Evolutionary conservation across 2,888 invertebrate genomes (phyloP).

Genomic region (Pandemis corylana): DNA sequence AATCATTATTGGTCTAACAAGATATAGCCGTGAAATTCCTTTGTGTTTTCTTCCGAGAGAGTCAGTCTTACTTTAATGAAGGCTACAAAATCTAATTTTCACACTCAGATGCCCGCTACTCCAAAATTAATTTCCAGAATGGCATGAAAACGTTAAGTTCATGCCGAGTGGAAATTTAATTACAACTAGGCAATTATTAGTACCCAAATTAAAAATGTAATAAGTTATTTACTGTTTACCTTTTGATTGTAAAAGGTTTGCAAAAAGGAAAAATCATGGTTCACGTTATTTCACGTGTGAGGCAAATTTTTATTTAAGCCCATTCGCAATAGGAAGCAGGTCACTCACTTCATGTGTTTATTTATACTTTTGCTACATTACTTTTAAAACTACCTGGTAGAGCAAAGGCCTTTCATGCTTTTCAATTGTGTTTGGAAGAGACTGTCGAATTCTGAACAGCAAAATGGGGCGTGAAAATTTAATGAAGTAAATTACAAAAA

Average conservation of each 20-base stretch:
- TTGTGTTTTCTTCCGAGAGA: slow-evolving; percentile 26
- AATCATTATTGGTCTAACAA: background rate
- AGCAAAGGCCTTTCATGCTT: background rate
- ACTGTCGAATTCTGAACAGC: background rate
- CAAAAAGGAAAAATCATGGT: background rate
- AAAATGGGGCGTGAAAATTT: background rate
- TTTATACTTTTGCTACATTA: slow-evolving; percentile 27
- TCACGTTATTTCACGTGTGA: background rate
- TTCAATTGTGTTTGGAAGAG: background rate
- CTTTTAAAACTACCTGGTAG: background rate
- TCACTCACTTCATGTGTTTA: slow-evolving; percentile 11
- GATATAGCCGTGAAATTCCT: slow-evolving; percentile 1
- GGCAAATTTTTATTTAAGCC: background rate
- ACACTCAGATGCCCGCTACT: slow-evolving; percentile 14
- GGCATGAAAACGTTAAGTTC: slow-evolving; percentile 25
- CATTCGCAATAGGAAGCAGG: slow-evolving; percentile 14
- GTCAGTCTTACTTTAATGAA: slow-evolving; percentile 11
- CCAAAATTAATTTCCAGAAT: slow-evolving; percentile 28
- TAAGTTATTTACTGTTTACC: background rate
- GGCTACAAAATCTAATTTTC: slow-evolving; percentile 31
- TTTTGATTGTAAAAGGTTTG: background rate
- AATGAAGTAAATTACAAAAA: background rate
- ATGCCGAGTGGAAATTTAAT: slow-evolving; percentile 12
- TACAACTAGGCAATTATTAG: slow-evolving; percentile 10
- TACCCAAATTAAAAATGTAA: slow-evolving; percentile 1